Evolutionary conservation across 2,888 invertebrate genomes (phyloP).

Genomic region (Dorcus hopei): DNA sequence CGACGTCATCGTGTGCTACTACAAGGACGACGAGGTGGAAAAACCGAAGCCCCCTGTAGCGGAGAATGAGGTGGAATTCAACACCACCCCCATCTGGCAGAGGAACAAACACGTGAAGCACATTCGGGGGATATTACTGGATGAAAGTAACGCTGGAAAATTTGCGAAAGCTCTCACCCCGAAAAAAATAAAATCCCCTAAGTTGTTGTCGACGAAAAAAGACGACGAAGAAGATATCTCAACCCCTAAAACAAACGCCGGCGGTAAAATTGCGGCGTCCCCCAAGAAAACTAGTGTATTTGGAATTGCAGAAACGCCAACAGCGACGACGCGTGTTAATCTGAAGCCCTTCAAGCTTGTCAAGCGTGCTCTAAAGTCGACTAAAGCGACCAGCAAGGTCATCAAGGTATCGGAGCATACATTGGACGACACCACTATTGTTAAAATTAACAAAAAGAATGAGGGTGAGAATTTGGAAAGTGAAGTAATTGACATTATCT

Average conservation of each 20-base stretch:
- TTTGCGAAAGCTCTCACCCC: constrained; percentile 24
- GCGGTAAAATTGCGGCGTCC: not conserved
- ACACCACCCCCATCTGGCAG: constrained; percentile 62
- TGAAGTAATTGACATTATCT: not conserved
- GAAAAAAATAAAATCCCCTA: constrained; percentile 23
- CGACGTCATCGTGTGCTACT: constrained; percentile 55
- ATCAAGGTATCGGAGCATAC: not conserved
- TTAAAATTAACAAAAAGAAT: not conserved
- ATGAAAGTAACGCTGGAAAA: constrained; percentile 45
- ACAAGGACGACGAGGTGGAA: constrained; percentile 45
- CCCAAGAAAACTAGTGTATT: not conserved
- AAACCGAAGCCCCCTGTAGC: constrained; percentile 5
- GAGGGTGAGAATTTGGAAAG: not conserved
- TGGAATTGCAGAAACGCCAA: no score
- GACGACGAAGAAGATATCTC: not conserved
- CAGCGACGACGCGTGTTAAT: no score
- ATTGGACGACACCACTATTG: not conserved
- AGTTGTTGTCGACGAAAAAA: constrained; percentile 13
- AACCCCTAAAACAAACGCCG: not conserved
- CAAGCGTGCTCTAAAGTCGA: no score
- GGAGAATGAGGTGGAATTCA: constrained; percentile 47
- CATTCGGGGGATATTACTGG: constrained; percentile 60
- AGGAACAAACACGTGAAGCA: constrained; percentile 55
- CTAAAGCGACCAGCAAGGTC: not conserved
- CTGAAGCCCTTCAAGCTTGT: no score